These are phyloP conservation scores for Drosophila yooni DNA, from an alignment of 2,888 invertebrate genomes.

Conservation along the genomic window DNA sequence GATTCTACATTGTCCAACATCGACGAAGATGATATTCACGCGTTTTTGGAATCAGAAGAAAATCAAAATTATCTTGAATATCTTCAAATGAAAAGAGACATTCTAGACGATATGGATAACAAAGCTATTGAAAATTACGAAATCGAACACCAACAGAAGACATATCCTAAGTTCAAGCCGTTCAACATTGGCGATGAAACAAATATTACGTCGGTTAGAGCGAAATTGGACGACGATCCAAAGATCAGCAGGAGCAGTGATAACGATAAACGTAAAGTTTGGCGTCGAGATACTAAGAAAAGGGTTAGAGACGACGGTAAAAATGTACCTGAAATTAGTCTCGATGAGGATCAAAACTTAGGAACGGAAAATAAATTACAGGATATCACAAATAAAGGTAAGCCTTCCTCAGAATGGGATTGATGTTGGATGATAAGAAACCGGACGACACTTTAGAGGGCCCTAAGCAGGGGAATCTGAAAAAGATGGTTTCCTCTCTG, in stretches of 20 bases:
- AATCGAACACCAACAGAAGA: background rate
- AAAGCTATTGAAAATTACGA: background rate
- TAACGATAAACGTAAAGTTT: background rate
- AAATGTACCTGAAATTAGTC: background rate
- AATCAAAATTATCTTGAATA: background rate
- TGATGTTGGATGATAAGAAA: conserved; percentile 42
- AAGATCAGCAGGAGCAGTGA: background rate
- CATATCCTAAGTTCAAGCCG: background rate
- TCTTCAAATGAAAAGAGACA: background rate
- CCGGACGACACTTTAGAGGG: conserved; percentile 1
- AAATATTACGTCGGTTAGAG: background rate
- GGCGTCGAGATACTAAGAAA: background rate
- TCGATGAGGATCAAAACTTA: background rate
- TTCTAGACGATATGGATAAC: background rate
- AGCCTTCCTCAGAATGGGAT: conserved; percentile 51
- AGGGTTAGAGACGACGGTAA: background rate
- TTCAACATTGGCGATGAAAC: background rate
- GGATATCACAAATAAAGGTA: background rate
- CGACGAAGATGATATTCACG: background rate
- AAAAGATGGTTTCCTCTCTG: background rate
- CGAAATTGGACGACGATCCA: background rate
- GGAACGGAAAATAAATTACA: background rate
- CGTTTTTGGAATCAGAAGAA: background rate
- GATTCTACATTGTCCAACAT: background rate
- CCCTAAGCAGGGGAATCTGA: background rate